A percentile compares a stretch with the other conserved stretches of the same genome.
Conservation (phyloP, 2,888 invertebrate genomes). For the Lycocerus yunnanus region DNA sequence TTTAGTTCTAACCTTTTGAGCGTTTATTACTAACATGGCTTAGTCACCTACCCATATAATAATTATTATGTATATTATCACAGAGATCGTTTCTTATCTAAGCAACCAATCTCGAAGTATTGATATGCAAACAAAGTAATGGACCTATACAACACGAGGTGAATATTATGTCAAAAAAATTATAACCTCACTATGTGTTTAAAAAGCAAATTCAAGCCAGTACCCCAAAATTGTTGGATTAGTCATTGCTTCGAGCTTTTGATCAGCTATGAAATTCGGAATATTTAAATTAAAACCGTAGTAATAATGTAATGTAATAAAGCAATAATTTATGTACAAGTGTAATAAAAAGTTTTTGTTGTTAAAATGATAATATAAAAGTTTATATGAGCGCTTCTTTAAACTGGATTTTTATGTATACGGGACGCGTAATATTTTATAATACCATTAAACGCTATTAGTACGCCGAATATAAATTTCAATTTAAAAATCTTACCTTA, state of each 20-base stretch:
- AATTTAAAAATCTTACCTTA: background rate
- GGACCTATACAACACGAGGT: background rate
- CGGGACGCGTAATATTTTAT: background rate
- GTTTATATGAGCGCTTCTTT: background rate
- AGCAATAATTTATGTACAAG: background rate
- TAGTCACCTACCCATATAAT: too few relatives aligned
- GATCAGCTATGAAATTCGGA: background rate
- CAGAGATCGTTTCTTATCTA: background rate
- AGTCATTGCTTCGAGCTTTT: background rate
- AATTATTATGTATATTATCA: too few relatives aligned
- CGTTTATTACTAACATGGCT: background rate
- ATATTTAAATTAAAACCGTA: background rate
- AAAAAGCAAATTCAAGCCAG: too few relatives aligned
- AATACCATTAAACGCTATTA: background rate
- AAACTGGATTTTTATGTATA: background rate
- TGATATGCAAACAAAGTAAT: background rate
- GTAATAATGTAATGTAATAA: background rate
- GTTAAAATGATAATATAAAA: background rate
- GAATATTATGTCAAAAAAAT: background rate
- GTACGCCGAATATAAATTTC: background rate
- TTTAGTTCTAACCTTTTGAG: background rate
- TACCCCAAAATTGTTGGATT: too few relatives aligned
- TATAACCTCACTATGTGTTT: too few relatives aligned
- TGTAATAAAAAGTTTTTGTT: background rate
- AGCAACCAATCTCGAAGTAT: background rate